Evolutionary conservation across 1,140 invertebrate genomes (phyloP).

Genomic region (Procambarus virginalis): DNA sequence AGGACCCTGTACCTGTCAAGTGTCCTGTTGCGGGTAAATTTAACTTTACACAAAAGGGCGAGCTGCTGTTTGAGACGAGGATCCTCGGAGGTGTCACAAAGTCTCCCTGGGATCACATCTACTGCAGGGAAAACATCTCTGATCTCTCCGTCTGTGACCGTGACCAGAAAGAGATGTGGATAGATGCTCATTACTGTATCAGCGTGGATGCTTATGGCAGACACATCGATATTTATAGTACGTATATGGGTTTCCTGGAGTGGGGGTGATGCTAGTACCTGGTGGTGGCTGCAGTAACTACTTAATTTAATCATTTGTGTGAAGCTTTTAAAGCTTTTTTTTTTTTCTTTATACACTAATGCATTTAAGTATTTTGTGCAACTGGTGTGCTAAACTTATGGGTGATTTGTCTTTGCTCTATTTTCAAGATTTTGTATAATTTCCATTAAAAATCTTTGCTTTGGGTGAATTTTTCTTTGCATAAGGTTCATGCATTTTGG

Average conservation of each 20-base stretch:
- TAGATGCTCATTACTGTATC: constrained; percentile 79
- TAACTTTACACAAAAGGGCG: constrained; percentile 87
- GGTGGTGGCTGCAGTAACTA: background rate
- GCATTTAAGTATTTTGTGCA: too few relatives aligned
- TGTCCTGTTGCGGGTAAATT: constrained; percentile 98
- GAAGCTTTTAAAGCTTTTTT: too few relatives aligned
- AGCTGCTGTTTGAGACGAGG: constrained; percentile 76
- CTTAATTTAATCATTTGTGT: too few relatives aligned
- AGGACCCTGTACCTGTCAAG: constrained; percentile 92
- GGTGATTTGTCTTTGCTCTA: too few relatives aligned
- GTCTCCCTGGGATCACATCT: constrained; percentile 76
- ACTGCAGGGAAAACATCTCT: constrained; percentile 77
- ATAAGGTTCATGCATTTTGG: too few relatives aligned
- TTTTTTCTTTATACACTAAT: too few relatives aligned
- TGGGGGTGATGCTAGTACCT: background rate
- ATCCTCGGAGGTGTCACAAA: constrained; percentile 79
- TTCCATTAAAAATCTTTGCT: too few relatives aligned
- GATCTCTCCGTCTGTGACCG: constrained; percentile 76
- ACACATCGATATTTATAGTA: constrained; percentile 77
- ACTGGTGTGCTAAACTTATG: too few relatives aligned
- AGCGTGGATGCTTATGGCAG: constrained; percentile 78
- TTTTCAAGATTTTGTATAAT: too few relatives aligned
- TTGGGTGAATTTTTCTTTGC: too few relatives aligned
- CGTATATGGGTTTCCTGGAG: constrained; percentile 15
- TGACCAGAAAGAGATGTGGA: constrained; percentile 77